A percentile compares a stretch with the other conserved stretches of the same genome.
Conservation (phyloP, 2,113 vertebrate species). For the Gracilinanus agilis region DNA sequence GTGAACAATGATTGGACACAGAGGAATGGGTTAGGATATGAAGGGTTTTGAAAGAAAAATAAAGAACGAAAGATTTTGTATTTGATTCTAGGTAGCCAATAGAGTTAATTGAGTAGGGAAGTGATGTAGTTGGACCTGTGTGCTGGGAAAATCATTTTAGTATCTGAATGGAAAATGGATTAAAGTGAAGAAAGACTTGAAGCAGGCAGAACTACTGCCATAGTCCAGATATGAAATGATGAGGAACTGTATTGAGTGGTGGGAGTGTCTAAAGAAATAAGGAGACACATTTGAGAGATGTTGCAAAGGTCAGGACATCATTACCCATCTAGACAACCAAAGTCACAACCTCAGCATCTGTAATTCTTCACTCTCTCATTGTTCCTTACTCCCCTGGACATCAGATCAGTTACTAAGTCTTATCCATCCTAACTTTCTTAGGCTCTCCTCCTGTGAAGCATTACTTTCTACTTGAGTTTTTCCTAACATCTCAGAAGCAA, state of each 20-base stretch:
- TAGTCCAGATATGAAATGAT: neutral
- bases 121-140: neutral
- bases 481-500: neutral
- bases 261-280: neutral
- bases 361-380: neutral
- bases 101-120: neutral
- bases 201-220: neutral
- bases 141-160: neutral
- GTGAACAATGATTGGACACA: neutral
- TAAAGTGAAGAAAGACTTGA: neutral
- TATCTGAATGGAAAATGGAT: neutral
- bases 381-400: neutral
- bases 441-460: neutral
- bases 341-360: neutral
- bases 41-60: neutral
- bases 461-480: neutral
- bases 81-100: neutral
- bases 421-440: neutral
- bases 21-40: neutral
- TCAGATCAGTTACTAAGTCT: neutral
- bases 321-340: neutral
- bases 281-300: neutral
- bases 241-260: neutral
- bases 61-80: neutral
- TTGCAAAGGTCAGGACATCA: neutral